Evolutionary conservation across 2,797 vertebrate genomes (phyloP).

Genomic region (Mormyrops boulengeri): DNA sequence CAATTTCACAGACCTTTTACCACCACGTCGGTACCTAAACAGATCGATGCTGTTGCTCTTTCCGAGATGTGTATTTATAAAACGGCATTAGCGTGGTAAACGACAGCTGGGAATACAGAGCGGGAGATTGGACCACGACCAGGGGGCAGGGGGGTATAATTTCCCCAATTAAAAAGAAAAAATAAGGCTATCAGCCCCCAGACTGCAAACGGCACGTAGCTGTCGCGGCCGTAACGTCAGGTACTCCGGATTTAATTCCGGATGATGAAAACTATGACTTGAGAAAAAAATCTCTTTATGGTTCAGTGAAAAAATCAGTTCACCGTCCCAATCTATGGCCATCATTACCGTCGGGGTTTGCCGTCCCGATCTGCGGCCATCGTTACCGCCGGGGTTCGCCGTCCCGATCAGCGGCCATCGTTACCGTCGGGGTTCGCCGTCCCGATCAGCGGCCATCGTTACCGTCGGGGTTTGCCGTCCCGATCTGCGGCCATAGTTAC

Average conservation of each 20-base stretch:
- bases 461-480: no score
- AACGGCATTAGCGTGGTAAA: background rate
- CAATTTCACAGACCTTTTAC: conserved; percentile 10
- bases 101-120: background rate
- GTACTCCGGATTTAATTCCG: background rate
- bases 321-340: no score
- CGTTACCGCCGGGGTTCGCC: no score
- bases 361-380: no score
- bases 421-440: no score
- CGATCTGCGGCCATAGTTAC: no score
- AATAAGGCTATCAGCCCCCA: background rate
- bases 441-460: no score
- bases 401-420: no score
- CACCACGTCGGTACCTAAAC: background rate
- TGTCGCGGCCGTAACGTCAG: background rate
- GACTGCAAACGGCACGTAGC: background rate
- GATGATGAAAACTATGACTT: background rate
- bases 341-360: background rate
- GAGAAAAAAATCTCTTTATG: background rate
- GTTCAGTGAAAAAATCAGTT: background rate
- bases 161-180: background rate
- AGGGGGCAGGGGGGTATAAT: background rate
- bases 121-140: background rate
- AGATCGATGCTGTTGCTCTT: background rate
- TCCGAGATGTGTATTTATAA: background rate